Evolutionary conservation across 2,113 vertebrate genomes (phyloP), one percentile per base, ranked within the genome.

Genomic region (Plectropomus leopardus): DNA sequence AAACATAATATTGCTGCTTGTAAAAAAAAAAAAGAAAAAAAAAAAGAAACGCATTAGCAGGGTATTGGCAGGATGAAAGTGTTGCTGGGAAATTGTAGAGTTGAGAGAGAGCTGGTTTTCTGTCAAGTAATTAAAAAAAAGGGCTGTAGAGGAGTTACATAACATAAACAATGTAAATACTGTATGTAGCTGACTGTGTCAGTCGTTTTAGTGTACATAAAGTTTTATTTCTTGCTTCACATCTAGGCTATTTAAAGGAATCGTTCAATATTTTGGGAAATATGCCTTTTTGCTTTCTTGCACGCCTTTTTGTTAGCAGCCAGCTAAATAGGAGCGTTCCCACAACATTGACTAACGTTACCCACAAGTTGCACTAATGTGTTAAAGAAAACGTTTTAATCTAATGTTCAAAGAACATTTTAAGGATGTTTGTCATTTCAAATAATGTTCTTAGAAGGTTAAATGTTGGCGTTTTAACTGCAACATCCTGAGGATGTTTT

Each of bases 161-260:
- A 11, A 72, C 65, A 78, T 78, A 67, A 70, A 72, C 40, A 15
- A 26, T 89, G 84, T 93, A 88, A 79, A 88, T 92, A 75, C 50
- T 53, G 80, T 86, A 70, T 83, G 78, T 75, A 66, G 78, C 79
- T 73, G 75, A 89, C 76, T 47, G 47, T 40, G 64, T 80, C 76
- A 84, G 78, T 82, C 7, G 10, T 75, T 72, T 82, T 63, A 76
- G 75, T 89, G 84, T 89, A 87, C 75, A 90, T 83, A 86, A 26
- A 54, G 21, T 34, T 58, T 47, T 11, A 13, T 51, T 83, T 76
- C 40, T 53, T 70, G 47, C 17, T 51, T 21, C 14, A 76, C 23
- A 32, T 50, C 7, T 28, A 40, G 24, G 23, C 60, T 66, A 76
- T 71, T 67, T 68, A 47, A 45, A 48, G 13, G 26, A 47, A 50